A percentile compares a stretch with the other conserved stretches of the same genome.
Evolutionary conservation across 2,113 vertebrate species (phyloP).

Genomic region (Tretioscincus oriximinensis): DNA sequence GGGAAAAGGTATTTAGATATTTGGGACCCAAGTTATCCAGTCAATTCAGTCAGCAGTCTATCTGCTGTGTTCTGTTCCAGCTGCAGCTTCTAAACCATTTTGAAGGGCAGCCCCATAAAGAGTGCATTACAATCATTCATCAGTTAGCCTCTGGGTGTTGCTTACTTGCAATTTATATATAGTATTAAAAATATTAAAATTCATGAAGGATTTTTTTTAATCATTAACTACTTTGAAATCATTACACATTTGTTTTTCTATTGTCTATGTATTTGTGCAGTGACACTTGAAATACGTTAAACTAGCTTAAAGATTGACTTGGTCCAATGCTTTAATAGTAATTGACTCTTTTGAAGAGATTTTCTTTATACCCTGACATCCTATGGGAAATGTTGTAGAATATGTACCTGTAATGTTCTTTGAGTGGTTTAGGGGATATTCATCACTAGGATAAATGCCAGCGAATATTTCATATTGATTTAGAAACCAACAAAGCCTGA

Average conservation of each 20-base stretch:
- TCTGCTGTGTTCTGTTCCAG: too few relatives aligned
- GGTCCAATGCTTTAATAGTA: conserved; percentile 36
- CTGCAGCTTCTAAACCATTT: too few relatives aligned
- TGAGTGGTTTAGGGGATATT: conserved; percentile 5
- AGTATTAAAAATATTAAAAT: not conserved
- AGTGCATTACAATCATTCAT: too few relatives aligned
- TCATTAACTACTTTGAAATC: too few relatives aligned
- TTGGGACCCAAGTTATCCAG: too few relatives aligned
- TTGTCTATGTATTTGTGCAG: not conserved
- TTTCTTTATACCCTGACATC: conserved; percentile 14
- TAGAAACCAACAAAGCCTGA: not conserved
- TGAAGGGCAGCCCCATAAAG: too few relatives aligned
- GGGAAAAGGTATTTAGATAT: too few relatives aligned
- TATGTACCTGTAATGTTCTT: not conserved
- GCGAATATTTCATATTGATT: conserved; percentile 15
- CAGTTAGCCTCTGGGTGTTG: too few relatives aligned
- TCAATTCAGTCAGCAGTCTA: too few relatives aligned
- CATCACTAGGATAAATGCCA: conserved; percentile 13
- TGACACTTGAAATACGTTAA: not conserved
- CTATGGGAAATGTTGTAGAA: conserved; percentile 28
- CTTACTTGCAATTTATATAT: not conserved
- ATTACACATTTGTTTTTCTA: too few relatives aligned
- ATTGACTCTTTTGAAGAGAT: not conserved
- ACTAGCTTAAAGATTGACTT: conserved; percentile 12
- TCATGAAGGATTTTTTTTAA: not conserved